Evolutionary conservation across 92 coral and sea anemone species (phyloP).

Genomic region (Porites cylindrica): DNA sequence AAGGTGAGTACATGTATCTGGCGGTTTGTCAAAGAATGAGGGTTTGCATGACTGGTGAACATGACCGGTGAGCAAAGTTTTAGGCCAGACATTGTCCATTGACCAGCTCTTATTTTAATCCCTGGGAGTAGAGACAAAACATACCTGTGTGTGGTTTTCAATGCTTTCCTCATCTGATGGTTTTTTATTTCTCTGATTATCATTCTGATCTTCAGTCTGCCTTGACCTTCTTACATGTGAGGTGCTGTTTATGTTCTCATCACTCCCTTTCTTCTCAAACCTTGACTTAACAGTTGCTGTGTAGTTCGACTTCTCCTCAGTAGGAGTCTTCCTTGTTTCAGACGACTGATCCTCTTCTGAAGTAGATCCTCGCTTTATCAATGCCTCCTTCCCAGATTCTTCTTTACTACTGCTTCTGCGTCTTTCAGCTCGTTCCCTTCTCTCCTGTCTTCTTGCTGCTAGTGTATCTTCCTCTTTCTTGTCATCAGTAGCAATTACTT

Average conservation of each 20-base stretch:
- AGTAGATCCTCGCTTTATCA: slow-evolving; percentile 50
- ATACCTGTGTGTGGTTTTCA: slow-evolving; percentile 47
- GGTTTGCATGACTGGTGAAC: no score
- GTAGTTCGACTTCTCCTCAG: slow-evolving; percentile 56
- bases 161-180: slow-evolving; percentile 54
- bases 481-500: slow-evolving; percentile 31
- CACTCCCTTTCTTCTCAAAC: slow-evolving; percentile 62
- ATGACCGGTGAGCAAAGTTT: no score
- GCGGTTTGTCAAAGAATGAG: no score
- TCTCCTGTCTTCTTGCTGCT: slow-evolving; percentile 48
- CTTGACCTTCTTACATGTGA: slow-evolving; percentile 25
- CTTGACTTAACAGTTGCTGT: slow-evolving; percentile 75
- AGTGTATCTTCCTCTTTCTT: slow-evolving; percentile 32
- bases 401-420: slow-evolving; percentile 55
- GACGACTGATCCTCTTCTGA: slow-evolving; percentile 62
- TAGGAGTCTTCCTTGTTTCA: slow-evolving; percentile 8
- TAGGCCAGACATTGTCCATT: no score
- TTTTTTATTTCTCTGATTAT: not conserved
- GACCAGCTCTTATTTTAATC: no score
- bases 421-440: slow-evolving; percentile 55
- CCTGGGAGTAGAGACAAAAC: not conserved
- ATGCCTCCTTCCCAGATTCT: slow-evolving; percentile 15
- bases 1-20: no score
- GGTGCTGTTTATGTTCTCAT: slow-evolving; percentile 38
- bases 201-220: slow-evolving; percentile 17